Evolutionary conservation across 2,113 vertebrate species (phyloP).

Genomic region (Chaetops frenatus): DNA sequence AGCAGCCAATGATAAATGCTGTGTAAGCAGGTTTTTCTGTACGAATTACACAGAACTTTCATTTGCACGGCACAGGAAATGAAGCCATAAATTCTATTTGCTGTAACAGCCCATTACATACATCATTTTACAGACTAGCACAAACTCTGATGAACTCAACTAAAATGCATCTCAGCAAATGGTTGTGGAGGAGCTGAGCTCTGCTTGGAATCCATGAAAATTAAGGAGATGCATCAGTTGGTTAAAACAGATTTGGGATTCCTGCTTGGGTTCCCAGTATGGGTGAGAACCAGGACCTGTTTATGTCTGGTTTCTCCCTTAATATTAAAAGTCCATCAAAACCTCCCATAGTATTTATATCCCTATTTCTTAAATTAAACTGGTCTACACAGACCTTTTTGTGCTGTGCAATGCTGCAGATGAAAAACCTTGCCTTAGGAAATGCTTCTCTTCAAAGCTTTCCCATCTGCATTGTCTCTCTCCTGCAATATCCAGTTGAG

Average conservation of each 20-base stretch:
- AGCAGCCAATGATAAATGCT: not conserved
- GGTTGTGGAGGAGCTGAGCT: not conserved
- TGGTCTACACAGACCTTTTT: not conserved
- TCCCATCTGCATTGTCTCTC: not conserved
- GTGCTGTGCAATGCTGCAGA: not conserved
- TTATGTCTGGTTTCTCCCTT: not conserved
- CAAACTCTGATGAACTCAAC: not conserved
- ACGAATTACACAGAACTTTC: not conserved
- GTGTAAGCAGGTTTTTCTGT: not conserved
- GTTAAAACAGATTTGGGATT: not conserved
- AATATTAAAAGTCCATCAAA: not conserved
- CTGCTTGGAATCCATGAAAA: not conserved
- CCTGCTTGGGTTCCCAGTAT: not conserved
- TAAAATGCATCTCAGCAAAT: not conserved
- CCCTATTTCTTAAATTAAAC: not conserved
- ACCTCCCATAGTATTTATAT: not conserved
- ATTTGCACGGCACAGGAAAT: conserved; percentile 18
- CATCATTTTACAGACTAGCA: not conserved
- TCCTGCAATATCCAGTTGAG: not conserved
- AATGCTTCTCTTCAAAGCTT: not conserved
- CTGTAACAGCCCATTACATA: conserved; percentile 16
- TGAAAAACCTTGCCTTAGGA: not conserved
- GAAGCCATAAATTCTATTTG: conserved; percentile 13
- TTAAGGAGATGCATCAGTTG: not conserved
- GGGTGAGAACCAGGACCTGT: not conserved